Percentiles rank a stretch among this genome's conserved stretches.
These are phyloP conservation scores for Holacanthus passer DNA, from an alignment of 2,113 vertebrate genomes.

Conservation along the genomic window DNA sequence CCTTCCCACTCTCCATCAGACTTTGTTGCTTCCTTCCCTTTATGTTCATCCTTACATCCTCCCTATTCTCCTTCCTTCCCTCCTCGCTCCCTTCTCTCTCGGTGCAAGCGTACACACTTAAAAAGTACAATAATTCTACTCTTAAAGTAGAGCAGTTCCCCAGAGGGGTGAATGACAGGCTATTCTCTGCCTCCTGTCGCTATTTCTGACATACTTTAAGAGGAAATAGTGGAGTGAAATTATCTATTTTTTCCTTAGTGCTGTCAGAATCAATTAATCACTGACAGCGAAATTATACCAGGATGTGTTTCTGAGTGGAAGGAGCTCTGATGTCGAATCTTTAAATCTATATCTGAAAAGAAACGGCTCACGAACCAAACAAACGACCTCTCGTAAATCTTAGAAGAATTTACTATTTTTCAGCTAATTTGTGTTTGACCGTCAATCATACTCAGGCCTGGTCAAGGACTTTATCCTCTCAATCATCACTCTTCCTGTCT, in stretches of 20 bases:
- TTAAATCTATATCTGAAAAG: slow-evolving; percentile 49
- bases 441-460: slow-evolving; percentile 10
- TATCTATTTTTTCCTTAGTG: slow-evolving; percentile 60
- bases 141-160: slow-evolving; percentile 82
- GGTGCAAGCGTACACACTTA: slow-evolving; percentile 43
- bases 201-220: slow-evolving; percentile 74
- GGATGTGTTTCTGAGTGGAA: slow-evolving; percentile 31
- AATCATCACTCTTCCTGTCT: slow-evolving; percentile 32
- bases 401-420: slow-evolving; percentile 33
- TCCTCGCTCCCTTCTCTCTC: not conserved
- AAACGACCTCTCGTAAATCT: slow-evolving; percentile 6
- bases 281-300: slow-evolving; percentile 46
- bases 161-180: slow-evolving; percentile 69
- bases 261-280: slow-evolving; percentile 71
- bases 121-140: slow-evolving; percentile 62
- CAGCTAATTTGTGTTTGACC: slow-evolving; percentile 23
- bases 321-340: slow-evolving; percentile 38
- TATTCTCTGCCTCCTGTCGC: slow-evolving; percentile 76
- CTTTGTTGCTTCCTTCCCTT: not conserved
- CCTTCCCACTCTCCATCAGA: not conserved
- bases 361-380: slow-evolving; percentile 28
- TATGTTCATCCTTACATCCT: not conserved
- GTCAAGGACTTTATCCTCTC: slow-evolving; percentile 29
- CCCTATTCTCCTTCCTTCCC: not conserved
- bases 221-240: slow-evolving; percentile 66